These are phyloP conservation scores for Athalia circularis DNA, from an alignment of 2,888 invertebrate species.

Conservation along the genomic window DNA sequence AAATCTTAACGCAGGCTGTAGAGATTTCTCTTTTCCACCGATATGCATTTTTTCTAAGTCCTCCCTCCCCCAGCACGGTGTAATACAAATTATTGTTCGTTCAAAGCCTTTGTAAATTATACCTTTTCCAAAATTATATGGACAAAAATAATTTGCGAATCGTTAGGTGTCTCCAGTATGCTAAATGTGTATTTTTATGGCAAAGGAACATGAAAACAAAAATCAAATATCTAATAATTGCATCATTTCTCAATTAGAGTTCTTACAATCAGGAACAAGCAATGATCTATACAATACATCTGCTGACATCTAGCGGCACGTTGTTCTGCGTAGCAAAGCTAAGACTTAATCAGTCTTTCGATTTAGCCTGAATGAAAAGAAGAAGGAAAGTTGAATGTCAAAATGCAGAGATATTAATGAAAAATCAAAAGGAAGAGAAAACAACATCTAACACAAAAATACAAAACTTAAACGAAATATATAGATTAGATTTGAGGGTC, in stretches of 20 bases:
- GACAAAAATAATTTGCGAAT: too few relatives aligned
- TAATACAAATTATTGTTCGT: not conserved
- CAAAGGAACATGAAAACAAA: too few relatives aligned
- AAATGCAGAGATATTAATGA: too few relatives aligned
- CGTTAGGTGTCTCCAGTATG: too few relatives aligned
- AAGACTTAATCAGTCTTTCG: not conserved
- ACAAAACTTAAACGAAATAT: conserved; percentile 4
- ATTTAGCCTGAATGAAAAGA: too few relatives aligned
- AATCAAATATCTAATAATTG: too few relatives aligned
- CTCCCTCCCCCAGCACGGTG: not conserved
- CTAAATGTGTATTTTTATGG: too few relatives aligned
- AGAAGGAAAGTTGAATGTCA: too few relatives aligned
- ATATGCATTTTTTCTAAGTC: conserved; percentile 16
- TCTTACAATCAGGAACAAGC: not conserved
- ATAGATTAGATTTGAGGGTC: not conserved
- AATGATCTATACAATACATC: not conserved
- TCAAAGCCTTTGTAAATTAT: not conserved
- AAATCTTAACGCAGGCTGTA: not conserved
- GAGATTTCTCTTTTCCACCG: conserved; percentile 4
- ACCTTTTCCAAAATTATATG: not conserved
- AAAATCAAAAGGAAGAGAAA: not conserved
- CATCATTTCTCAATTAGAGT: not conserved
- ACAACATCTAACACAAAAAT: not conserved
- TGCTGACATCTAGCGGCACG: not conserved
- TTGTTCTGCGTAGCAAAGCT: not conserved